Percentiles rank a stretch among this genome's conserved stretches.
These are phyloP conservation scores for Drosophila mercatorum DNA, from an alignment of 2,888 invertebrate species.

Conservation along the genomic window DNA sequence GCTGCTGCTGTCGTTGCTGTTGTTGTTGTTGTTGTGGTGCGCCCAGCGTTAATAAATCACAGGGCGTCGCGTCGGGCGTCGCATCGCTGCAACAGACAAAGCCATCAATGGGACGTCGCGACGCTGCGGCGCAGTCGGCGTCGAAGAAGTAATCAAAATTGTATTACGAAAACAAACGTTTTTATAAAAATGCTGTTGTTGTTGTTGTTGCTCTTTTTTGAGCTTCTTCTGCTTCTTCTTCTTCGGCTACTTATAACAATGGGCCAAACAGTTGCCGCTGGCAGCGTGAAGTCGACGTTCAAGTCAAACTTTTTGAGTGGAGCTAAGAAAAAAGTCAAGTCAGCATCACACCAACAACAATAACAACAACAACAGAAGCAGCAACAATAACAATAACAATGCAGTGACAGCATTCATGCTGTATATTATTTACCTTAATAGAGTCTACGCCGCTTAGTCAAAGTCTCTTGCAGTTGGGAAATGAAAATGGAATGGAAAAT, in stretches of 20 bases:
- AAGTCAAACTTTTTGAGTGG: slow-evolving; percentile 44
- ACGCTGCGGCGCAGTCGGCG: slow-evolving; percentile 46
- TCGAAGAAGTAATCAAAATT: slow-evolving; percentile 79
- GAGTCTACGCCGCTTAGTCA: slow-evolving; percentile 40
- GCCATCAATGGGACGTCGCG: slow-evolving; percentile 62
- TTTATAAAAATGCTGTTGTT: slow-evolving; percentile 55
- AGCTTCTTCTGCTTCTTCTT: background rate
- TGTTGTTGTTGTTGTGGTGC: slow-evolving; percentile 33
- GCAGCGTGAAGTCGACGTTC: slow-evolving; percentile 40
- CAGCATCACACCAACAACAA: slow-evolving; percentile 48
- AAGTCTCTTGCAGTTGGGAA: slow-evolving; percentile 56
- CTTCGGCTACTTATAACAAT: slow-evolving; percentile 55
- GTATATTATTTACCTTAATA: slow-evolving; percentile 77
- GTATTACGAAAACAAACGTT: slow-evolving; percentile 80
- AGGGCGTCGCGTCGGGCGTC: slow-evolving; percentile 17
- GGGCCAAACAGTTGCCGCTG: slow-evolving; percentile 45
- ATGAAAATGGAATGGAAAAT: slow-evolving; percentile 61
- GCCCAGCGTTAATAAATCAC: slow-evolving; percentile 64
- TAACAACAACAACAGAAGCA: slow-evolving; percentile 19
- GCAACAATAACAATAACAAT: slow-evolving; percentile 25
- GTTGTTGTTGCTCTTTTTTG: slow-evolving; percentile 10
- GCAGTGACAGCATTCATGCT: slow-evolving; percentile 65
- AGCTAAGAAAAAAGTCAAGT: slow-evolving; percentile 62
- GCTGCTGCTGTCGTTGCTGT: slow-evolving; percentile 34
- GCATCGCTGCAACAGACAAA: slow-evolving; percentile 47